Evolutionary conservation across 2,113 vertebrate species (phyloP), one percentile per base, ranked within the genome.

Genomic region (Marcusenius ussheri): DNA sequence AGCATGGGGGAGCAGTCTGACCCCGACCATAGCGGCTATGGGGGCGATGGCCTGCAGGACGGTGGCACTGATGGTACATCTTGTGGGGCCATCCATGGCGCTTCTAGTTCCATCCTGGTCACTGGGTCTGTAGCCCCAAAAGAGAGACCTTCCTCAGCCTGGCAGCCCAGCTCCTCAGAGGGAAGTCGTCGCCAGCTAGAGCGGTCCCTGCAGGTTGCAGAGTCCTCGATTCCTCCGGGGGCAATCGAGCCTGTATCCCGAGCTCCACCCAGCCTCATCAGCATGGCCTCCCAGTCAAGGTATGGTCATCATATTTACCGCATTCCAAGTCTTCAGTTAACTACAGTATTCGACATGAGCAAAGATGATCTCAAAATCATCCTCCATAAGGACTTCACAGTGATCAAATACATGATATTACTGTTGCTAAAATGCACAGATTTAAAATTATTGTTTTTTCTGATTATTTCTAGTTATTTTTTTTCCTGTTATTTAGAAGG

Each of bases 31-130:
- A 98, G 97, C 91, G 97, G 98, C 94, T 97, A 98, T 90, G 96
- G 96, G 6, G 95, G 96, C 24, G 95, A 96, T 10, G 94, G 97
- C 88, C 96, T 99, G n/a, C 98, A 98, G 0, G 98, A 99, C 89
- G 99, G 98, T 0, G 98, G 98, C 92, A 99, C 99, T 0, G 98
- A 99, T 90, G 97, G 97, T 90, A 97, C 97, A 24, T 98, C 98
- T 5, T 98, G 98, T 0, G 97, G 96, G 5, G 96, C 97, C 49
- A 97, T 97, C 91, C 98, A 98, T 0, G 95, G 97, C 93, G 98
- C 97, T 94, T 94, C 96, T 1, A 96, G 95, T 89, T 97, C 97
- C 39, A 94, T 98, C 91, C 96, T 98, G 62, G 96, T 97, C 1
- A 93, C 94, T 6, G 94, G 96, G 0, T 95, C 96, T 92, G 97